A percentile compares a stretch with the other conserved stretches of the same genome.
Conservation (phyloP, 2,888 invertebrate species). For the Limenitis camilla region DNA sequence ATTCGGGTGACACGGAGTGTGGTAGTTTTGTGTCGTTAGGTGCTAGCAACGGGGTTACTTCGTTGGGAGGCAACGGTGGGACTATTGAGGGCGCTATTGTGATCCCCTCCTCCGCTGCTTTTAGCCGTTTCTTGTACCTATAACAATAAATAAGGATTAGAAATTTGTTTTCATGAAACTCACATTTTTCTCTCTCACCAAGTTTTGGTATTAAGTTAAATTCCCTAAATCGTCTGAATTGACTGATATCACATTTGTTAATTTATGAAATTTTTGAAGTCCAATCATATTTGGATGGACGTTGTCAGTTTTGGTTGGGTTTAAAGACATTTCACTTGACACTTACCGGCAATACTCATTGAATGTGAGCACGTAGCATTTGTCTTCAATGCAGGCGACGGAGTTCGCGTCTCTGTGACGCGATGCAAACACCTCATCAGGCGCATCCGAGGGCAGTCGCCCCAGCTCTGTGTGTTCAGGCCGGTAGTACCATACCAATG, state of each 20-base stretch:
- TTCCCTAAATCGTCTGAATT: too few species aligned
- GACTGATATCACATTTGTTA: too few species aligned
- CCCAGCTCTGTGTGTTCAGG: slow-evolving; percentile 97
- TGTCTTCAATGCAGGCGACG: slow-evolving; percentile 98
- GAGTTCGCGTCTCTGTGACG: slow-evolving; percentile 96
- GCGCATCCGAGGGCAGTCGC: slow-evolving; percentile 83
- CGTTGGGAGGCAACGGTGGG: slow-evolving; percentile 78
- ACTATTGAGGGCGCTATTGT: slow-evolving; percentile 82
- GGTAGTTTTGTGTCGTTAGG: slow-evolving; percentile 78
- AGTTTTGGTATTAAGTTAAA: too few species aligned
- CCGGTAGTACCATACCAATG: slow-evolving; percentile 96
- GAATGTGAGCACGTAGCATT: slow-evolving; percentile 96
- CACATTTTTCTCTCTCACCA: too few species aligned
- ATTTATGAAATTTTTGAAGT: too few species aligned
- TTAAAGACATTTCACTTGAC: too few species aligned
- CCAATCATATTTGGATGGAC: too few species aligned
- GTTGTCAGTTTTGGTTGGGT: too few species aligned
- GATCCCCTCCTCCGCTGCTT: slow-evolving; percentile 85
- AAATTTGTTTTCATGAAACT: background rate
- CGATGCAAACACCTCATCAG: slow-evolving; percentile 96
- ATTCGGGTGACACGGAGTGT: slow-evolving; percentile 80
- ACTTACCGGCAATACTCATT: slow-evolving; percentile 96
- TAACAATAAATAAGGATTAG: background rate
- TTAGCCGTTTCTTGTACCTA: slow-evolving; percentile 89
- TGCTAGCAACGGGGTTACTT: slow-evolving; percentile 62